These are phyloP conservation scores for Holothuria leucospilota DNA, from an alignment of 53 echinoderm and acorn worm species.

Conservation along the genomic window DNA sequence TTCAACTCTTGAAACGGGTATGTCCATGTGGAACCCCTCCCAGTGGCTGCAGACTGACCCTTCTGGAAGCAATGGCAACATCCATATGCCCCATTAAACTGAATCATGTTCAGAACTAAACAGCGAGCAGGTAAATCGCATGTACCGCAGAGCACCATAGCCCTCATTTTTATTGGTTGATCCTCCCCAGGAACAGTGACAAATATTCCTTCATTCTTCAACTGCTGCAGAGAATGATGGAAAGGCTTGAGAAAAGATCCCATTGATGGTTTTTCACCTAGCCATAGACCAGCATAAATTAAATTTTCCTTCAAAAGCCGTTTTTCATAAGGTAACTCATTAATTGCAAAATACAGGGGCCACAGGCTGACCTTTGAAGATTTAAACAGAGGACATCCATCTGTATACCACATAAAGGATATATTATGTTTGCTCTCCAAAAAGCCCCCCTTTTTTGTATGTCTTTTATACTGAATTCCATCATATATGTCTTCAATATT, in stretches of 20 bases:
- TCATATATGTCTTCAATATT: constrained; percentile 61
- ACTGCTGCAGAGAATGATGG: not conserved
- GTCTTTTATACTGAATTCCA: constrained; percentile 21
- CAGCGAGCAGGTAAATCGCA: constrained; percentile 9
- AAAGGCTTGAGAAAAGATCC: constrained; percentile 9
- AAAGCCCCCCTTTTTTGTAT: constrained; percentile 25
- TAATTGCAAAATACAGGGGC: constrained; percentile 9
- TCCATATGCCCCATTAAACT: constrained; percentile 15
- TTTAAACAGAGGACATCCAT: constrained; percentile 25
- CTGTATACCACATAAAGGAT: constrained; percentile 59
- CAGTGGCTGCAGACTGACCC: too few species aligned
- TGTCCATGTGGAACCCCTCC: too few species aligned
- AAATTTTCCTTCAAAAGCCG: constrained; percentile 22
- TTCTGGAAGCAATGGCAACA: too few species aligned
- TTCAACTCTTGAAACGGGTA: too few species aligned
- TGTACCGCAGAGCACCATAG: constrained; percentile 24
- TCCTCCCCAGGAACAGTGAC: not conserved
- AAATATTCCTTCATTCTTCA: not conserved
- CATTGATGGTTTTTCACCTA: constrained; percentile 10
- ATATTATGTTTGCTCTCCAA: constrained; percentile 14
- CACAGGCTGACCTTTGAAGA: constrained; percentile 2
- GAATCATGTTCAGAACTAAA: constrained; percentile 17
- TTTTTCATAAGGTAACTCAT: constrained; percentile 4
- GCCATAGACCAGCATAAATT: constrained; percentile 16
- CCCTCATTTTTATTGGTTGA: not conserved